Conservation (phyloP, 1,140 invertebrate species). For the Pantala flavescens region DNA sequence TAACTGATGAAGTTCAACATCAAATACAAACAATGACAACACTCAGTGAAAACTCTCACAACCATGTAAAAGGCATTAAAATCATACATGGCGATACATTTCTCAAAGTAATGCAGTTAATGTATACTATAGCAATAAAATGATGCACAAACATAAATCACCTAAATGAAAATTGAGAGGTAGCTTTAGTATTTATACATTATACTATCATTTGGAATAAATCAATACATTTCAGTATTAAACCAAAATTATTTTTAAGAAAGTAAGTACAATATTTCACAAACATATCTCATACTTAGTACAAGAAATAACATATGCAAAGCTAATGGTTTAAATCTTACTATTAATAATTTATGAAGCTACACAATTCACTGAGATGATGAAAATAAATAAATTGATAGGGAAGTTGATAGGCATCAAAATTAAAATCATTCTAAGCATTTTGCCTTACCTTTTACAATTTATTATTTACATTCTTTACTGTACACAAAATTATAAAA, state of each 20-base stretch:
- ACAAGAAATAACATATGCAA: neutral
- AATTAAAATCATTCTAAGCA: neutral
- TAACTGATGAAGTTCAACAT: no score
- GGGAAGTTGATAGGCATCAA: neutral
- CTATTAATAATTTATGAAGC: neutral
- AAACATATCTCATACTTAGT: neutral
- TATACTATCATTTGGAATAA: neutral
- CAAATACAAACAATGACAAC: no score
- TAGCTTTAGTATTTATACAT: neutral
- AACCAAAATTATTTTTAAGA: neutral
- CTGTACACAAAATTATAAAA: constrained; percentile 6
- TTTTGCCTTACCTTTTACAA: neutral
- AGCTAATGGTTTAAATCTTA: neutral
- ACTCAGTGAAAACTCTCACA: no score
- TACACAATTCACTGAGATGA: neutral
- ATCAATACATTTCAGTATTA: neutral
- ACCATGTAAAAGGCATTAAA: no score
- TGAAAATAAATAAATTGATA: neutral
- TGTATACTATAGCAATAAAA: no score
- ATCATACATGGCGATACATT: no score
- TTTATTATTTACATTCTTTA: neutral
- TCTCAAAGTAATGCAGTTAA: no score
- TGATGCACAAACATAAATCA: neutral
- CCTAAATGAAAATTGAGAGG: neutral
- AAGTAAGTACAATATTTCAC: neutral